Evolutionary conservation across 2,888 invertebrate species (phyloP), one percentile per base, ranked within the genome.

Genomic region (Cordilura impudica): DNA sequence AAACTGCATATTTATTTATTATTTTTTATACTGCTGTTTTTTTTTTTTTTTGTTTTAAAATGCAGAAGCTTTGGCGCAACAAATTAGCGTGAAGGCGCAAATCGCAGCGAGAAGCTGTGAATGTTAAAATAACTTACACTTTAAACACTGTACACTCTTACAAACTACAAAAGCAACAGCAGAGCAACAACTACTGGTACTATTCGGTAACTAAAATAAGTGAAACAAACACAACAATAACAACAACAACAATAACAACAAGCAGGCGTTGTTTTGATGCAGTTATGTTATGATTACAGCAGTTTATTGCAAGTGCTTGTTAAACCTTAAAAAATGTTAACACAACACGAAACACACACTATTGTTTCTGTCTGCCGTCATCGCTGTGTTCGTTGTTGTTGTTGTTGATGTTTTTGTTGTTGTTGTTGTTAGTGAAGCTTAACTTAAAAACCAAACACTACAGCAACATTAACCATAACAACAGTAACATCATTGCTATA

Each of bases 31-130:
- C 12, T 6, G 49, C 16, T 65, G 14, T 8, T n/a, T 65, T 58
- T 43, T 63, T 45, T 7, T 63, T n/a, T 4, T n/a, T 12, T 39
- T 12, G 63, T 54, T 65, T 73, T 76, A 78, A 81, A 83, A 82
- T 83, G 82, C 82, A 83, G 82, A 83, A 83, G 83, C 83, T 71
- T 81, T 76, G 81, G 81, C 82, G 82, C 83, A 82, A 82, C 83
- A 83, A 83, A 83, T 83, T 83, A 83, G 82, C 83, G 83, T 83
- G 83, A 83, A 83, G 83, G 83, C 82, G 83, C 83, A 83, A 83
- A 83, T 83, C 81, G 81, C 82, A 78, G 80, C 81, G 82, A 81
- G 80, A 81, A 82, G 79, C 82, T 81, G 82, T 81, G 82, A 82
- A 82, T 81, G 67, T 58, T 67, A 71, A 79, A 78, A 75, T 74